Evolutionary conservation across 1,140 invertebrate species (phyloP), one percentile per base, ranked within the genome.

Genomic region (Lepidurus couesii): DNA sequence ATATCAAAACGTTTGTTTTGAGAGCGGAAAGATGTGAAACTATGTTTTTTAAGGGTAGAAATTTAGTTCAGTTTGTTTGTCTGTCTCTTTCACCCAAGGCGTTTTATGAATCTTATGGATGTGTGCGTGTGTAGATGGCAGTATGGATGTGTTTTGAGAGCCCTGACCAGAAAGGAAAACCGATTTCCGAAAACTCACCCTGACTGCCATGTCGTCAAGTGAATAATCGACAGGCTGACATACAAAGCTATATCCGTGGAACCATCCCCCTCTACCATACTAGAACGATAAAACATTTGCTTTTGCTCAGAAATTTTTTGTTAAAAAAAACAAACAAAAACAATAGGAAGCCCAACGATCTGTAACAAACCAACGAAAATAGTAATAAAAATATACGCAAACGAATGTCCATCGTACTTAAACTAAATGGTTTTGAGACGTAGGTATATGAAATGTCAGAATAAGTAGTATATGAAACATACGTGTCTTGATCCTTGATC

Each of bases 131-230:
- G 45, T 76, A 0, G 24, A 45, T 45, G 26, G 47, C 44, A 21
- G 16, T 77, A 24, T 47, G 53, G 34, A 34, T 77, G 9, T 9
- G 24, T 77, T 77, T 47, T 7, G 11, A 76, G 13, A 44, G 44
- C 47, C 24, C 47, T 43, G n/a, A 44, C 6, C 24, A 44, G 47
- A 47, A 44, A 44, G 44, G 75, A 76, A 47, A 24, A 47, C 42
- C 24, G 65, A 34, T 76, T 44, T 42, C 42, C 10, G 26, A 45
- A 77, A 77, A 79, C 78, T 79, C 78, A 79, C 78, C 78, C 78
- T 79, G 44, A 79, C 74, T 45, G 78, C 78, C 78, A 79, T 79
- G 24, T 9, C 88, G 78, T 78, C 73, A 65, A 80, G 73, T 42
- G 79, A 80, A 47, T 80, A 80, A 74, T 80, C 79, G 42, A 80